phyloP scores from a whole-genome alignment of 2,113 vertebrate genomes.

The Echinops telfairi region DNA sequence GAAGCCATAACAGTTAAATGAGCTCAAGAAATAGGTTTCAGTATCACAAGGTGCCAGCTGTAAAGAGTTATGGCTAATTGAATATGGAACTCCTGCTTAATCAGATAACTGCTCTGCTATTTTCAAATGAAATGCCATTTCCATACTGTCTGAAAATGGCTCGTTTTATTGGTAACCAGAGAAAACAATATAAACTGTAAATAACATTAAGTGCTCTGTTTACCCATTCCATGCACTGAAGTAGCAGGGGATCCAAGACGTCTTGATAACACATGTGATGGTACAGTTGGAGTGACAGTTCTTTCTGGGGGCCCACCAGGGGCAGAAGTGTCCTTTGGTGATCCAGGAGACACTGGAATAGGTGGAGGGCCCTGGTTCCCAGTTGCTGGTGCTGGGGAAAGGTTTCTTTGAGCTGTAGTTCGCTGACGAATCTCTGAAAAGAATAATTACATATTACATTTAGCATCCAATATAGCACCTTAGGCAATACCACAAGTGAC shows the following conservation, averaged over 20 bases:
- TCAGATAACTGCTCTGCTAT: slow-evolving; percentile 92
- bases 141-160: slow-evolving; percentile 90
- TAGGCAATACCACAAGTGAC: slow-evolving; percentile 62
- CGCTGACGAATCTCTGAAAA: slow-evolving; percentile 96
- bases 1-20: slow-evolving; percentile 92
- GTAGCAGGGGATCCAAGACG: slow-evolving; percentile 93
- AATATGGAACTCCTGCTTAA: slow-evolving; percentile 93
- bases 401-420: slow-evolving; percentile 90
- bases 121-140: slow-evolving; percentile 92
- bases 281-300: slow-evolving; percentile 87
- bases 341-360: slow-evolving; percentile 86
- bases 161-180: slow-evolving; percentile 92
- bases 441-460: slow-evolving; percentile 68
- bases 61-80: slow-evolving; percentile 94
- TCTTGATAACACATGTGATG: slow-evolving; percentile 91
- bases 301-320: slow-evolving; percentile 95
- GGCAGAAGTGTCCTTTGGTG: slow-evolving; percentile 90
- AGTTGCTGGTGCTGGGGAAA: slow-evolving; percentile 81
- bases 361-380: slow-evolving; percentile 85
- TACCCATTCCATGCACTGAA: slow-evolving; percentile 95
- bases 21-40: slow-evolving; percentile 92
- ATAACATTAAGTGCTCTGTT: slow-evolving; percentile 93
- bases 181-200: slow-evolving; percentile 92
- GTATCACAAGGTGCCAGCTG: slow-evolving; percentile 91
- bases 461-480: slow-evolving; percentile 69